phyloP scores from a whole-genome alignment of 2,888 invertebrate genomes.

The Ganaspis brasiliensis region DNA sequence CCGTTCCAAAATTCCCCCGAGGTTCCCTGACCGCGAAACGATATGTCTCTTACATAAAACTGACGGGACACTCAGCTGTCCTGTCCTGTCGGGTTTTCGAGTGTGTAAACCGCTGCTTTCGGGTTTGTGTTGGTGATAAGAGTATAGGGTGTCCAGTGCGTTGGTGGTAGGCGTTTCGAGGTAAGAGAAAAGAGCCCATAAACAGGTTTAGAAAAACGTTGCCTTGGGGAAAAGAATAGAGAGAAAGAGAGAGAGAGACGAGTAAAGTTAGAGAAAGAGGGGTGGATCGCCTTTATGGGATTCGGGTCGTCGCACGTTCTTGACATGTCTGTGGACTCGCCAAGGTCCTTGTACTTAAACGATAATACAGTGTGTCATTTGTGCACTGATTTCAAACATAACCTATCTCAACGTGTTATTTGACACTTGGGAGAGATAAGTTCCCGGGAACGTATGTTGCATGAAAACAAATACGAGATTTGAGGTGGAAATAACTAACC shows the following conservation, averaged over 20 bases:
- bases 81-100: constrained; percentile 64
- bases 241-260: constrained; percentile 45
- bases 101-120: constrained; percentile 50
- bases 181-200: constrained; percentile 43
- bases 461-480: neutral
- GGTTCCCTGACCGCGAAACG: constrained; percentile 52
- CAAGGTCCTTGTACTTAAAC: constrained; percentile 72
- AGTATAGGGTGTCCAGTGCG: constrained; percentile 34
- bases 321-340: constrained; percentile 76
- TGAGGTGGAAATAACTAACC: constrained; percentile 21
- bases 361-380: constrained; percentile 17
- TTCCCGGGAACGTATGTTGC: neutral
- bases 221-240: constrained; percentile 51
- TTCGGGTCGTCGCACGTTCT: constrained; percentile 79
- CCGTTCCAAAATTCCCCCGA: constrained; percentile 33
- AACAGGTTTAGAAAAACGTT: constrained; percentile 14
- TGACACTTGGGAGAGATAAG: constrained; percentile 26
- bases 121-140: constrained; percentile 52
- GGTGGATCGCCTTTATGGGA: constrained; percentile 59
- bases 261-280: constrained; percentile 45
- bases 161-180: constrained; percentile 47
- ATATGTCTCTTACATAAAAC: constrained; percentile 68
- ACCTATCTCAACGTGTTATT: constrained; percentile 46
- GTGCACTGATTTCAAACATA: constrained; percentile 35
- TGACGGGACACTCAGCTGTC: constrained; percentile 72